Base-by-base conservation (phyloP, 2,888 invertebrate species). In the Eupithecia centaureata region DNA sequence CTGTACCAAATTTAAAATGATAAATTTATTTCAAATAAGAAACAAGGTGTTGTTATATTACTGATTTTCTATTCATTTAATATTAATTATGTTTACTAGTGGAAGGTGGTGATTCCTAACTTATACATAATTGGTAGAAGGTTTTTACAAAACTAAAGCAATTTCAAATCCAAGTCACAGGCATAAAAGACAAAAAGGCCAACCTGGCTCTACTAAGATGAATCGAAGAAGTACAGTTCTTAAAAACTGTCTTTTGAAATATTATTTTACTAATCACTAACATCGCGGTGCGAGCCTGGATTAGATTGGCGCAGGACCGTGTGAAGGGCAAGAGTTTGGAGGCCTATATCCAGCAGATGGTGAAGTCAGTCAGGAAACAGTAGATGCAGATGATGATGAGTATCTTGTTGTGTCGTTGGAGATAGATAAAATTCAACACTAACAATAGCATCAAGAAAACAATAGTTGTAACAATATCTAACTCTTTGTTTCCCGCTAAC, bases 401-500 rank as follows among this genome's bases (percentile, higher is more conserved):
- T n/a, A n/a, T n/a, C n/a, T 47, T 47, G 47, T 4, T 47, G 18
- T 42, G 18, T 42, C 42, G 10, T 47, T 47, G 47, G 12, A 42
- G 8, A n/a, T 5, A n/a, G 4, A 22, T 47, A 18, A 47, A 47
- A 47, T 68, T 38, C 76, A 70, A 79, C 67, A 30, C 2, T 25
- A 51, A 54, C 15, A 8, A 4, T 28, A 32, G n/a, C 18, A 30
- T 12, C 18, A 18, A 2, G 30, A 56, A 10, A 32, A 57, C 5
- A 12, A n/a, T 12, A 32, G 2, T 12, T 33, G 5, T 57, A 56
- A n/a, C 18, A 57, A 57, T 57, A 7, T 57, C 12, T 57, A 33
- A 57, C 32, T 78, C 69, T 83, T 83, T 89, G 73, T 88, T 89
- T 86, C 86, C 82, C 82, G 89, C 91, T 86, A 79, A 85, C 89